Evolutionary conservation across 2,888 invertebrate species (phyloP).

Genomic region (Andrena bicolor): DNA sequence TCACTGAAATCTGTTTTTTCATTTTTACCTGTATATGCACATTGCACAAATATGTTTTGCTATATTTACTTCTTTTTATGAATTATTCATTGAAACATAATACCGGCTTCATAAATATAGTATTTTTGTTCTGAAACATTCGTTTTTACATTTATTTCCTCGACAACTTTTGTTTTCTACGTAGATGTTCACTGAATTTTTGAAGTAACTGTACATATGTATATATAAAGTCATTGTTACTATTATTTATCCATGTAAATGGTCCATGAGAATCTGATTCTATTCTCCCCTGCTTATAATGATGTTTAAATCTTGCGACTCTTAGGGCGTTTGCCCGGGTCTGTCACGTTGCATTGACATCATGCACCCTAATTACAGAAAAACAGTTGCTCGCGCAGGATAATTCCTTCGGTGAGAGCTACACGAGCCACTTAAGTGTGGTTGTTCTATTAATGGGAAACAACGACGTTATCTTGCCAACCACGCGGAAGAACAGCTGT

Average conservation of each 20-base stretch:
- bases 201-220: too few species aligned
- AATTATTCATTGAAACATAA: too few species aligned
- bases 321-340: not conserved
- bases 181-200: too few species aligned
- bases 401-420: conserved; percentile 51
- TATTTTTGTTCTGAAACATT: too few species aligned
- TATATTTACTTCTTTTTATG: too few species aligned
- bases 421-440: conserved; percentile 50
- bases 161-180: too few species aligned
- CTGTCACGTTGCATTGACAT: conserved; percentile 6
- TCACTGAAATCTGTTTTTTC: too few species aligned
- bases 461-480: conserved; percentile 57
- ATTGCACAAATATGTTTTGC: too few species aligned
- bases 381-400: conserved; percentile 44
- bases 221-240: too few species aligned
- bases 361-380: conserved; percentile 50
- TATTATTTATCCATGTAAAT: not conserved
- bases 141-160: too few species aligned
- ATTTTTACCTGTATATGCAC: too few species aligned
- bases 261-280: not conserved
- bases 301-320: not conserved
- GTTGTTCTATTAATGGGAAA: conserved; percentile 66
- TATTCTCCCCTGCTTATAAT: not conserved
- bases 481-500: conserved; percentile 67
- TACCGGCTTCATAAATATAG: too few species aligned